A percentile compares a stretch with the other conserved stretches of the same genome.
phyloP scores from a whole-genome alignment of 2,888 invertebrate genomes.

The Cheilosia impressa region DNA sequence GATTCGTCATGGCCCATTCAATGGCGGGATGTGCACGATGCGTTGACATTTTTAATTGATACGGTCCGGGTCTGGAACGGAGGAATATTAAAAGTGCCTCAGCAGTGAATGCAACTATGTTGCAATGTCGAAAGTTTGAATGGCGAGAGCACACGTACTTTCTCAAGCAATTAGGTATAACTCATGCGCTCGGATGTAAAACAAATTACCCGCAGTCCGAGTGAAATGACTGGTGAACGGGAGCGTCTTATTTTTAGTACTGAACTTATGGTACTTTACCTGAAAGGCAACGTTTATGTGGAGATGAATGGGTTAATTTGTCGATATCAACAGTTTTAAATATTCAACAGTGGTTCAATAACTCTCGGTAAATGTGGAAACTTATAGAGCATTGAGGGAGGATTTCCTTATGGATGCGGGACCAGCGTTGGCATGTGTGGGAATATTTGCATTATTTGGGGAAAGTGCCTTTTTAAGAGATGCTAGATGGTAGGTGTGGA shows the following conservation, averaged over 20 bases:
- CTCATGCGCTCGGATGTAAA: conserved; percentile 13
- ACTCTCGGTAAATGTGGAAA: no score
- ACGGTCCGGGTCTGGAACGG: conserved; percentile 15
- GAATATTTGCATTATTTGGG: no score
- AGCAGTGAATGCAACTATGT: conserved; percentile 13
- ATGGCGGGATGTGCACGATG: conserved; percentile 14
- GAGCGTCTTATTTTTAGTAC: conserved; percentile 6
- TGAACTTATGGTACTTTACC: not conserved
- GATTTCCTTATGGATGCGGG: no score
- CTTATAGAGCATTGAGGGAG: no score
- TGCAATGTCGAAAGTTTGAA: conserved; percentile 3
- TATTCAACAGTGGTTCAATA: no score
- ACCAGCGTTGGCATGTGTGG: no score
- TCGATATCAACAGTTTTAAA: no score
- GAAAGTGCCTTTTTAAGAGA: no score
- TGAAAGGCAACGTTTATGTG: not conserved
- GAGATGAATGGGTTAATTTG: no score
- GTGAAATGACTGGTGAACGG: conserved; percentile 2
- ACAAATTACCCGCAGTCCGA: conserved; percentile 24
- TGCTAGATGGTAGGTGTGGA: no score
- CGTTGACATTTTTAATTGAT: conserved; percentile 52
- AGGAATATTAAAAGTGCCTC: not conserved
- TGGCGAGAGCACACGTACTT: not conserved
- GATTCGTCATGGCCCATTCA: conserved; percentile 51
- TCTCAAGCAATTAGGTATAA: conserved; percentile 27